These are phyloP conservation scores for Pelosia muscerda DNA, from an alignment of 2,888 invertebrate species.

Conservation along the genomic window DNA sequence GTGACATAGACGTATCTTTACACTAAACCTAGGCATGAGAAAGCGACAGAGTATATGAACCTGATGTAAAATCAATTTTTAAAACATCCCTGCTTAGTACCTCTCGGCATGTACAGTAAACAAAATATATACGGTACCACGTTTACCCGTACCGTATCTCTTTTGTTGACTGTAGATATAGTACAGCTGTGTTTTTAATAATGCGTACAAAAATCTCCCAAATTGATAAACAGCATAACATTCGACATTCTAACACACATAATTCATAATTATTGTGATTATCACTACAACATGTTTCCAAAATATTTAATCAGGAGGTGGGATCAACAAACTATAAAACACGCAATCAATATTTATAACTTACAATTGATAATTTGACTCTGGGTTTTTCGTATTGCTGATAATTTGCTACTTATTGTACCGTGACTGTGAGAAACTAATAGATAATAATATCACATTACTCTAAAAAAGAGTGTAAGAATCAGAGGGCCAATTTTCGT, in stretches of 20 bases:
- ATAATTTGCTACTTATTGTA: slow-evolving; percentile 6
- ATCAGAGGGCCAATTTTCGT: too few species aligned
- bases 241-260: neutral
- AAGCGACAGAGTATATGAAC: too few species aligned
- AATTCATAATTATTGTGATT: neutral
- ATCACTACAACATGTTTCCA: neutral
- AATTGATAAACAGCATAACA: neutral
- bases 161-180: too few species aligned
- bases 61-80: too few species aligned
- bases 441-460: neutral
- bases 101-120: too few species aligned
- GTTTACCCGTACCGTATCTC: too few species aligned
- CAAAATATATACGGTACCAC: too few species aligned
- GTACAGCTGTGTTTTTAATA: neutral
- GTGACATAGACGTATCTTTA: too few species aligned
- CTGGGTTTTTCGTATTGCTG: neutral
- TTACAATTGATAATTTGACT: slow-evolving; percentile 7
- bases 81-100: too few species aligned
- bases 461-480: neutral
- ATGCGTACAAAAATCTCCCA: neutral
- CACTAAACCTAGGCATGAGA: too few species aligned
- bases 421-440: slow-evolving; percentile 7
- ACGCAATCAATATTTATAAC: slow-evolving; percentile 2
- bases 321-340: slow-evolving; percentile 12
- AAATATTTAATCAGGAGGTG: slow-evolving; percentile 12